A percentile compares a stretch with the other conserved stretches of the same genome.
These are phyloP conservation scores for Adoxophyes honmai DNA, from an alignment of 1,140 invertebrate species.

Conservation along the genomic window DNA sequence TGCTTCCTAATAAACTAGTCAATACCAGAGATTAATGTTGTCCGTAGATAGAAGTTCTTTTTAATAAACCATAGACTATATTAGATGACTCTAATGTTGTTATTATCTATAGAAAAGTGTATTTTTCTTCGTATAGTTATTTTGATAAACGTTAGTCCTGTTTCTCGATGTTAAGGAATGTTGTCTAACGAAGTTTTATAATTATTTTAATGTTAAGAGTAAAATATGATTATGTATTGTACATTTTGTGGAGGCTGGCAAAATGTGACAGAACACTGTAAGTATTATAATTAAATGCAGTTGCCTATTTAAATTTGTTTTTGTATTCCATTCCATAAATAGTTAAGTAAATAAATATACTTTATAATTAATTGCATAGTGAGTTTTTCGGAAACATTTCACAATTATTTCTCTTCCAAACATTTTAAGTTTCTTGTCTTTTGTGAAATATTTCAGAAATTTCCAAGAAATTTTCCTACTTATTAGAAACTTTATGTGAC, in stretches of 20 bases:
- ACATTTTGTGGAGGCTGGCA: conserved; percentile 71
- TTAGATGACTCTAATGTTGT: not conserved
- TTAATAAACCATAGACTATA: not conserved
- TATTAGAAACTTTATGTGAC: too few relatives aligned
- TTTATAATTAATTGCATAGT: too few relatives aligned
- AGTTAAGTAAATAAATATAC: too few relatives aligned
- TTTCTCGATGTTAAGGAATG: conserved; percentile 12
- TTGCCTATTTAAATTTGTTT: conserved; percentile 38
- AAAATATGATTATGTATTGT: conserved; percentile 1
- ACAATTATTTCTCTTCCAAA: too few relatives aligned
- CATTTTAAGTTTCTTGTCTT: too few relatives aligned
- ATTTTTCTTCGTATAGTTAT: not conserved
- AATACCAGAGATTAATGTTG: conserved; percentile 8
- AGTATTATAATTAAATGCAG: conserved; percentile 45
- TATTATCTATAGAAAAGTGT: not conserved
- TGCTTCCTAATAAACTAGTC: not conserved
- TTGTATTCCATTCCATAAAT: too few relatives aligned
- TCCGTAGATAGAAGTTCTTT: conserved; percentile 10
- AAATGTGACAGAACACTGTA: conserved; percentile 43
- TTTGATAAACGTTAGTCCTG: conserved; percentile 1
- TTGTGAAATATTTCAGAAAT: too few relatives aligned
- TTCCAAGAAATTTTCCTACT: too few relatives aligned
- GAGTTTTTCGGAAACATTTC: too few relatives aligned
- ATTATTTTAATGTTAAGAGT: conserved; percentile 5
- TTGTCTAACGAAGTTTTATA: conserved; percentile 15